These are phyloP conservation scores for Caenorhabditis uteleia DNA, from an alignment of 2,888 invertebrate species.

Conservation along the genomic window DNA sequence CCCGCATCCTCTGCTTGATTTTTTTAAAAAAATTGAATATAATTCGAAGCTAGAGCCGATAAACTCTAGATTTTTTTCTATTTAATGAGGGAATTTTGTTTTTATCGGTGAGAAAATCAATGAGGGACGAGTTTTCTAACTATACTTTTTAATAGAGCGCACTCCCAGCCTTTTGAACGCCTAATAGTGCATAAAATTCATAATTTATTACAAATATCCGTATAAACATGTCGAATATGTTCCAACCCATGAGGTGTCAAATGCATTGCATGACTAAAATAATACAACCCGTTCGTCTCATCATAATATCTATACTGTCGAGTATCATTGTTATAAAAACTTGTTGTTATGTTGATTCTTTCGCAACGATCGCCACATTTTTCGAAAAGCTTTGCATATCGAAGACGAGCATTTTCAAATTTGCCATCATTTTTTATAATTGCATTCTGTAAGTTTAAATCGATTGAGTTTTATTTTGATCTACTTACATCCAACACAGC, in stretches of 20 bases:
- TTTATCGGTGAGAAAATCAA: no score
- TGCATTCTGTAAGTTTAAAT: no score
- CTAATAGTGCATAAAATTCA: no score
- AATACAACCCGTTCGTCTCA: not conserved
- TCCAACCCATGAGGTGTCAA: constrained; percentile 8
- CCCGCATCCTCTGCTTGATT: no score
- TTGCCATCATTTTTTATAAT: not conserved
- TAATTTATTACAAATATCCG: constrained; percentile 5
- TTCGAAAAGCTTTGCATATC: not conserved
- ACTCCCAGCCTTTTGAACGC: no score
- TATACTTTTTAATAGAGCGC: no score
- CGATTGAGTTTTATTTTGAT: not conserved
- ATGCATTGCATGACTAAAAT: constrained; percentile 4
- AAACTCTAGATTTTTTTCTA: no score
- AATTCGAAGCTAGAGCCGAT: no score
- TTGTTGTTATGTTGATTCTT: not conserved
- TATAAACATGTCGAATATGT: not conserved
- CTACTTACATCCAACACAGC: not conserved
- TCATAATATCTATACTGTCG: not conserved
- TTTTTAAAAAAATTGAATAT: no score
- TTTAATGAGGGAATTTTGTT: no score
- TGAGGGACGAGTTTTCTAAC: no score
- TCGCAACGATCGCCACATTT: not conserved
- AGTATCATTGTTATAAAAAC: not conserved
- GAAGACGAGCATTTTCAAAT: not conserved